Conservation (phyloP, 2,888 invertebrate species). For the Beris morrisii region DNA sequence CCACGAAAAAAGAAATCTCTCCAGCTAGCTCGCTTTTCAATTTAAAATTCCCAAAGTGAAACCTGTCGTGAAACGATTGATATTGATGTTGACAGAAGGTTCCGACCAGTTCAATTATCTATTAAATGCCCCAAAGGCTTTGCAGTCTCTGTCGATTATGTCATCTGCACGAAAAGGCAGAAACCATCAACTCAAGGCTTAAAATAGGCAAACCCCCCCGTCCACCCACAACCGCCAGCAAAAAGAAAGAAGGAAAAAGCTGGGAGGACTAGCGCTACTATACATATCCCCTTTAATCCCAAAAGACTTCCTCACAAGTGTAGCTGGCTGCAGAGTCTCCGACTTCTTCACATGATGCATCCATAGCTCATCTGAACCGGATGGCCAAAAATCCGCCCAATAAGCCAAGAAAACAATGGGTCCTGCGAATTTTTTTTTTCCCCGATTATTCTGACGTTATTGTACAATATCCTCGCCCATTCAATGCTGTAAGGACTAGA, state of each 20-base stretch:
- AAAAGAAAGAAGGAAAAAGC: too few species aligned
- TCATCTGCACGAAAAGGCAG: constrained; percentile 1
- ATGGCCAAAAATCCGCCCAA: background rate
- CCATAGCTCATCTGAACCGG: too few species aligned
- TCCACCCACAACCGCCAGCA: too few species aligned
- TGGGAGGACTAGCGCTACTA: background rate
- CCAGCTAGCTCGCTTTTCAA: too few species aligned
- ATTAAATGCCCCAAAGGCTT: constrained; percentile 10
- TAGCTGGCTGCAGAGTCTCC: background rate
- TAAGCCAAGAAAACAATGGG: constrained; percentile 13
- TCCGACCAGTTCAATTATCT: constrained; percentile 30
- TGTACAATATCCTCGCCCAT: background rate
- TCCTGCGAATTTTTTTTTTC: constrained; percentile 23
- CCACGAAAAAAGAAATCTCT: too few species aligned
- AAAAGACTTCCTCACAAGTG: background rate
- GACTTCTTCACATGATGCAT: too few species aligned
- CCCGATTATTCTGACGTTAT: constrained; percentile 8
- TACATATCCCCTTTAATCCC: too few species aligned
- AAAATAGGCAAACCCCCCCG: background rate
- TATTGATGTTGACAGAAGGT: constrained; percentile 8
- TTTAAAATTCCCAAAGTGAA: too few species aligned
- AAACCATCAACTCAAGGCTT: background rate
- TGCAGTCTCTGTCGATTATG: too few species aligned
- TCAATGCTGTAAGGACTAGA: background rate
- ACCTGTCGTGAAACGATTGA: too few species aligned